Evolutionary conservation across 2,888 invertebrate genomes (phyloP), one percentile per base, ranked within the genome.

Genomic region (Thelaira solivaga): DNA sequence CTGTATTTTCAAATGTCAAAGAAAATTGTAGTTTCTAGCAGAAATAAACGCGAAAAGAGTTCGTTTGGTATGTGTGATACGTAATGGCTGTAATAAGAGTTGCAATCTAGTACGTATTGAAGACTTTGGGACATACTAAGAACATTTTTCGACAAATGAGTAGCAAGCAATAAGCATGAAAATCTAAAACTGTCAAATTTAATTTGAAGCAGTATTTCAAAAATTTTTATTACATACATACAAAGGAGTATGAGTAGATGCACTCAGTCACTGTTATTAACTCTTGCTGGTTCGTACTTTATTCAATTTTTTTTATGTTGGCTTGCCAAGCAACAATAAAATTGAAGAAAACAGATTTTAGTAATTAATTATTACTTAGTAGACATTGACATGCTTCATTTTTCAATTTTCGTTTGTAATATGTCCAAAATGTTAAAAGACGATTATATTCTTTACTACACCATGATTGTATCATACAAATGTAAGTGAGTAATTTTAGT

Each of bases 271-370:
- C 82, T 82, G 84, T 84, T 84, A 84, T 86, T 86, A 85, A 84
- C 85, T 83, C 83, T 84, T 84, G 83, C 83, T 85, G 86, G 85
- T 85, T 85, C n/a, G n/a, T n/a, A n/a, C n/a, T n/a, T n/a, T n/a
- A n/a, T n/a, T n/a, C n/a, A n/a, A n/a, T n/a, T n/a, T n/a, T n/a
- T n/a, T n/a, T n/a, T n/a, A n/a, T n/a, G n/a, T n/a, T n/a, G n/a
- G n/a, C n/a, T n/a, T n/a, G n/a, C n/a, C n/a, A n/a, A n/a, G n/a
- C n/a, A n/a, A n/a, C n/a, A n/a, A n/a, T n/a, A n/a, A n/a, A n/a
- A n/a, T 22, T 24, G 22, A 24, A n/a, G 24, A 47, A 24, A 18
- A n/a, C n/a, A 24, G 4, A 47, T 24, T 13, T 47, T 24, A n/a
- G 22, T n/a, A 24, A 24, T 24, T 24, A 47, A 47, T 47, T 47